Base-by-base conservation (phyloP, 2,888 invertebrate genomes). In the Hoplodrina blanda region DNA sequence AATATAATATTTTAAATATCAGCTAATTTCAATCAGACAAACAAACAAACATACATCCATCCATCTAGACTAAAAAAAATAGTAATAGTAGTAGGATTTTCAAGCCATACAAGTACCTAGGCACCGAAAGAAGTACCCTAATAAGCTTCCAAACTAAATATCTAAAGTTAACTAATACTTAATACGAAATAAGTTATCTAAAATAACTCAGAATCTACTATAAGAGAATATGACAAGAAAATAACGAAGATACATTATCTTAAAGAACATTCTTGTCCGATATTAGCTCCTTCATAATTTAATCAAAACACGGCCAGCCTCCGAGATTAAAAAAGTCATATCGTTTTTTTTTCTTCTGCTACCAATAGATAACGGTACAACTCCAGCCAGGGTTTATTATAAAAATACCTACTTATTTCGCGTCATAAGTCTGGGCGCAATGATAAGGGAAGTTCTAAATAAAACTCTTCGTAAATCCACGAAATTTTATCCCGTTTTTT, bases 371-470 rank as follows among this genome's bases (percentile, higher is more conserved):
- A 82, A 74, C 79, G 56, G 37, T 33, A 53, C 69, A 78, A 76
- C 64, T 79, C 60, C 17, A 52, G 65, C 19, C 60, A 25, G 13
- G 19, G 55, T 74, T 82, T 82, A 69, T 79, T 73, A 76, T 72
- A 63, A 74, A 82, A 83, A 85, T 80, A 80, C 69, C 70, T 72
- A 80, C 69, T 73, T 72, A 80, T 65, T 67, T 63, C 46, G 46
- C 57, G 72, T 73, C 81, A 81, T 86, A 84, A 85, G 78, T 73
- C 83, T 80, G 85, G 44, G 55, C 69, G 59, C 75, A 76, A 69
- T 83, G 86, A 87, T 87, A 87, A 87, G 81, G 70, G 59, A 56
- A 49, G 65, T 65, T 66, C 71, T 80, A 80, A 85, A 87, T 86
- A 86, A 80, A 83, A 83, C 69, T 79, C 67, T 80, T 68, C 66